Evolutionary conservation across 2,113 vertebrate genomes (phyloP).

Genomic region (Dasyprocta punctata): DNA sequence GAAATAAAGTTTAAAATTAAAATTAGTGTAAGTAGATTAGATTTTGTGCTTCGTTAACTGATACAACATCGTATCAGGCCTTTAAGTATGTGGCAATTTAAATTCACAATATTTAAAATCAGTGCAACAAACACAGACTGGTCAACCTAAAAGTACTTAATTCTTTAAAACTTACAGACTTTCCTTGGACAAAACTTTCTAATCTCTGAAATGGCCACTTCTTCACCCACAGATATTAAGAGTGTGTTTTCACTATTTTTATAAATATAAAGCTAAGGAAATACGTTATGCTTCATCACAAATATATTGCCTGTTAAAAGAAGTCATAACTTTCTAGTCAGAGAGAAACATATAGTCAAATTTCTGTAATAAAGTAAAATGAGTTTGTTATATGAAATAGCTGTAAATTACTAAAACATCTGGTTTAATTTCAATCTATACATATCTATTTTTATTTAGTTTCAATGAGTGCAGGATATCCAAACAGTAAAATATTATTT

Average conservation of each 20-base stretch:
- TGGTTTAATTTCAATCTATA: not conserved
- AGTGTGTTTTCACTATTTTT: not conserved
- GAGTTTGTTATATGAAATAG: not conserved
- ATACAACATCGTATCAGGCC: not conserved
- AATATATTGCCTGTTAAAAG: not conserved
- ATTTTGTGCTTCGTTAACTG: not conserved
- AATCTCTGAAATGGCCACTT: not conserved
- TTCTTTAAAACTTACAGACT: not conserved
- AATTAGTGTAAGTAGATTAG: not conserved
- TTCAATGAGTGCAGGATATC: not conserved
- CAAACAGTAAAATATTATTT: not conserved
- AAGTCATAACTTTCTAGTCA: not conserved
- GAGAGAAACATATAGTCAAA: not conserved
- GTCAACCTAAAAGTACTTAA: not conserved
- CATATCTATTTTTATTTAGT: not conserved
- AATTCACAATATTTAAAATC: not conserved
- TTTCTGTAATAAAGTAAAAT: not conserved
- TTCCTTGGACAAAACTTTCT: not conserved
- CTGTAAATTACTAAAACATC: not conserved
- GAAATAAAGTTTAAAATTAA: constrained; percentile 5
- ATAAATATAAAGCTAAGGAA: not conserved
- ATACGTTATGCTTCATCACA: not conserved
- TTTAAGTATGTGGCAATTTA: not conserved
- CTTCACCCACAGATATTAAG: not conserved
- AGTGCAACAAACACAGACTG: not conserved